Evolutionary conservation across 2,888 invertebrate species (phyloP), one percentile per base, ranked within the genome.

Genomic region (Augochlorella aurata): DNA sequence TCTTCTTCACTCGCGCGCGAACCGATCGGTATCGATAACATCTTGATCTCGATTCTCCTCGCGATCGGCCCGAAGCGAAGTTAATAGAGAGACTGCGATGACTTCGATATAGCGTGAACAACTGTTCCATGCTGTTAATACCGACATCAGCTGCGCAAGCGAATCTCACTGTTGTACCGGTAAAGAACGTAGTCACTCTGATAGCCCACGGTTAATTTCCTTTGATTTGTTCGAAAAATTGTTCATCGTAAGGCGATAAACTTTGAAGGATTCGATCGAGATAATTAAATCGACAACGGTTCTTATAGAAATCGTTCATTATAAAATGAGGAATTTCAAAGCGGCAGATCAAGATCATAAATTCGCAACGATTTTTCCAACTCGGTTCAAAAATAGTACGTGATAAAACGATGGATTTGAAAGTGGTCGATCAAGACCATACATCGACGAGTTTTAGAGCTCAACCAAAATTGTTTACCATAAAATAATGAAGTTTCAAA

Each of bases 21-120:
- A 18, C 45, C 44, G 8, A 12, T 70, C 54, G 79, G 38, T 38
- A 72, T 49, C 63, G 68, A 71, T 38, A 38, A 71, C 61, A 24
- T 18, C 1, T 7, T 8, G 44, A 58, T 45, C 24, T 52, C 54
- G 66, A 74, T 67, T 61, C 21, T 14, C 14, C n/a, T n/a, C 52
- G 70, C 18, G 70, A 54, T 54, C 44, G 90, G 90, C 90, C 91
- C 38, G 91, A 89, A 91, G 91, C 90, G 90, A 90, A 89, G 85
- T 85, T 91, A 91, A 93, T 93, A 93, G 93, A 94, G 79, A 79
- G 73, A 67, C 21, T 76, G 70, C 47, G 45, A 29, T 52, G 69
- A 68, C 78, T 50, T 65, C 52, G 69, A 67, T 71, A 50, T 50
- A 71, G 81, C 81, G 82, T 82, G 77, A 77, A 65, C 74, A 58